Base-by-base conservation (phyloP, 1,140 invertebrate species). In the Mylabris phalerata region DNA sequence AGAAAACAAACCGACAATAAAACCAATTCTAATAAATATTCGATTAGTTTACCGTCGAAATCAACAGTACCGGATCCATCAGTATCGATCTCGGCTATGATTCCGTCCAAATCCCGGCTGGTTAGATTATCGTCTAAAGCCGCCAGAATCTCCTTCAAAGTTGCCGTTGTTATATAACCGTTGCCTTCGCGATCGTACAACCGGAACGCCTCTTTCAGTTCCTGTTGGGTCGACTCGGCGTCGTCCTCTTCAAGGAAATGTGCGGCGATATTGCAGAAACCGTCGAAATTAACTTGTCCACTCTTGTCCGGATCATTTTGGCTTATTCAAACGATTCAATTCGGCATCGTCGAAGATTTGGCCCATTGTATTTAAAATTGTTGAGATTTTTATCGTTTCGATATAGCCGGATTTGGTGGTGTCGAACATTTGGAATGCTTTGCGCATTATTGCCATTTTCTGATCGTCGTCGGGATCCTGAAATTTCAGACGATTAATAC, bases 81-180 rank as follows among this genome's bases (percentile, higher is more conserved):
- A 55, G 91, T 91, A 76, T 96, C 93, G 71, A 96, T 95, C 81
- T 97, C 93, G 68, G 93, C 91, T 71, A 96, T 96, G 83, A 96
- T 95, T 68, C 92, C 90, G 70, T 96, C 92, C 61, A 97, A 80
- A 74, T 96, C 93, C 60, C 91, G 85, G 57, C 93, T 86, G 38
- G 92, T 95, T 45, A 97, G 78, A 73, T 94, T 92, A 70, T 95
- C 92, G 70, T 97, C 93, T 55, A 97, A 77, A 71, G 95, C 93
- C 41, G 88, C 81, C 13, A 97, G 79, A 71, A 97, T 96, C 77
- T 96, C 93, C 64, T 89, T 84, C 60, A 97, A 78, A 72, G 90
- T 92, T 32, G 88, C 87, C 13, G 94, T 95, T 69, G 93, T 91
- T 78, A 97, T 97, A 79, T 94, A 97, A 73, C 93, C 93, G 73